Evolutionary conservation across 2,888 invertebrate species (phyloP), one percentile per base, ranked within the genome.

Genomic region (Phengaris alcon): DNA sequence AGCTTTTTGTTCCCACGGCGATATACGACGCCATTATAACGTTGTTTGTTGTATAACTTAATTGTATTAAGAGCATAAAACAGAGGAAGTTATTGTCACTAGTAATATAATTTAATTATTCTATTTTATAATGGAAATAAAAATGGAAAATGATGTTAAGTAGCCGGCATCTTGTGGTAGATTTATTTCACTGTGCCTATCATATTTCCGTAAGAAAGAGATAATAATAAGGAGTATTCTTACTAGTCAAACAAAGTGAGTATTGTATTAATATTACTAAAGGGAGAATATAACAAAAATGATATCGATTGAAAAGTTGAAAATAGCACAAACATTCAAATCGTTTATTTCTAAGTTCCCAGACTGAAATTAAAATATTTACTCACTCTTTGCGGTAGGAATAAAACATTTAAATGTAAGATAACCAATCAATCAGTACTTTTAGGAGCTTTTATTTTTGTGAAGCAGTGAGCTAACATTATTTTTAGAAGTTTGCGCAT

Each of bases 401-500:
- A 75, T 72, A 69, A 72, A 74, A 76, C 46, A 76, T 77, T 74
- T 72, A 74, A 73, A 75, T 74, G 44, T 64, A 75, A 75, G 76
- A 75, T 78, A 76, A 79, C 78, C 79, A 78, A 79, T 78, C 77
- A 79, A 78, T 79, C 75, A 75, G 77, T 78, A 79, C 77, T 79
- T 78, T 81, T 80, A 83, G 81, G 82, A 83, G 82, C 82, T 84
- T 84, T 82, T 86, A 85, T 86, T 86, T 85, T 83, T 78, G 83
- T 84, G 81, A 80, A 79, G 80, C 80, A 82, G 79, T 82, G 83
- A 83, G 82, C 82, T 83, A 84, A 81, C 83, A 80, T 79, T 80
- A 81, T 86, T 86, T 85, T 84, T 84, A 80, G 85, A 81, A 84
- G 85, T 87, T 88, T 81, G 87, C 87, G 83, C 88, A 89, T 85